Evolutionary conservation across 2,113 vertebrate species (phyloP), one percentile per base, ranked within the genome.

Genomic region (Pao palembangensis): DNA sequence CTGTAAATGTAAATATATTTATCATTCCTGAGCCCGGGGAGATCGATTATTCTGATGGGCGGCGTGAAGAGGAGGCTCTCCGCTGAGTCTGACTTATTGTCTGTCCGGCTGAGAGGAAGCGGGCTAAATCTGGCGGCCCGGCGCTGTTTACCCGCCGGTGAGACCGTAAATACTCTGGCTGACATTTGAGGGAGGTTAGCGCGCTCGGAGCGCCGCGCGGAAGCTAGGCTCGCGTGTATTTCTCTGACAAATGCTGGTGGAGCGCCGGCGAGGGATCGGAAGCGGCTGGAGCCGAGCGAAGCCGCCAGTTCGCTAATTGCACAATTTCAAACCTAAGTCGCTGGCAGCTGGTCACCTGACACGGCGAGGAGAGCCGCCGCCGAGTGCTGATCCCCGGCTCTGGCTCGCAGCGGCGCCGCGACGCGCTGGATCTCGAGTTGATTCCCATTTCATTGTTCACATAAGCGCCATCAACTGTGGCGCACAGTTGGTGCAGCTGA

Each of bases 291-390:
- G 78, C 83, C 78, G 73, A 78, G 81, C 76, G 68, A 73, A 80
- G 80, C 85, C 28, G 86, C 78, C 86, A 87, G 85, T 87, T 85
- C 82, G 79, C 88, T 90, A 88, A 90, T 87, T 86, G 87, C 82
- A 81, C 85, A 81, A 85, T 88, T 89, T 86, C 84, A 88, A 88
- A 83, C 80, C 82, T 82, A 85, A 88, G 85, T 84, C 84, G 78
- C 85, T 85, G 87, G 88, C 87, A 86, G 84, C 80, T 71, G 83
- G 84, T 81, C 76, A 64, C 82, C 69, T 78, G 83, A 86, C 85
- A 85, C 48, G 58, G 78, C 80, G 84, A 81, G 82, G 71, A 79
- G 82, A 84, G 76, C 78, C 79, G 72, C 78, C 41, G 41, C 41
- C 41, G 2, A 8, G 8, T 2, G 25, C 25, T 4, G 25, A 28